Evolutionary conservation across 1,140 invertebrate species (phyloP).

Genomic region (Hirudo medicinalis): DNA sequence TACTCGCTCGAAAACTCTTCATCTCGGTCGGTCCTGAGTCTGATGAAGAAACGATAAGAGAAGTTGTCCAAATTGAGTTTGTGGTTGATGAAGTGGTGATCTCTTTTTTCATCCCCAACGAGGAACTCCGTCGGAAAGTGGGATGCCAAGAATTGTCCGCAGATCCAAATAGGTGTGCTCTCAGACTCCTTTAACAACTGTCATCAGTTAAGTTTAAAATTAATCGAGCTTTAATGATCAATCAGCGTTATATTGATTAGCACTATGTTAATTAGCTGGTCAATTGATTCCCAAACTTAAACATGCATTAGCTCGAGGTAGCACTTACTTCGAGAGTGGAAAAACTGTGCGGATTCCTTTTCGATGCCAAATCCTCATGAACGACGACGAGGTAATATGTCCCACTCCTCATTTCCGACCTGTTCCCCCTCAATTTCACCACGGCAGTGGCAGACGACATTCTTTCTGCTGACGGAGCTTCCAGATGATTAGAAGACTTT

Average conservation of each 20-base stretch:
- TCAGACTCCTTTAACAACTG: neutral
- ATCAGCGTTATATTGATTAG: neutral
- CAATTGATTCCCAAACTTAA: neutral
- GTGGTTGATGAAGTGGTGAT: neutral
- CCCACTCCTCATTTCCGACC: neutral
- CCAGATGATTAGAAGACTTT: neutral
- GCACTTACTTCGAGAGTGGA: neutral
- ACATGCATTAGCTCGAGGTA: neutral
- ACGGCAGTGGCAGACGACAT: neutral
- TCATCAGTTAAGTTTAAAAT: neutral
- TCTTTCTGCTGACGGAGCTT: neutral
- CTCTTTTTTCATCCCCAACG: neutral
- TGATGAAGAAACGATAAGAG: constrained; percentile 2
- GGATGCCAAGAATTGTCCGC: neutral
- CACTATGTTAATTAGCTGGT: no score
- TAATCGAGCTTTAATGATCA: neutral
- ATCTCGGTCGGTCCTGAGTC: neutral
- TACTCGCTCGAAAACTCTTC: constrained; percentile 9
- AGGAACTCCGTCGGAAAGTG: neutral
- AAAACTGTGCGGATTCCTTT: neutral
- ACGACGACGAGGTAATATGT: constrained; percentile 1
- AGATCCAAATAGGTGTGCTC: neutral
- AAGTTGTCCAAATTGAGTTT: neutral
- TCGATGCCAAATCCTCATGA: neutral
- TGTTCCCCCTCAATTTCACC: neutral